Conservation (phyloP, 2,113 vertebrate species). For the Eretmochelys imbricata region DNA sequence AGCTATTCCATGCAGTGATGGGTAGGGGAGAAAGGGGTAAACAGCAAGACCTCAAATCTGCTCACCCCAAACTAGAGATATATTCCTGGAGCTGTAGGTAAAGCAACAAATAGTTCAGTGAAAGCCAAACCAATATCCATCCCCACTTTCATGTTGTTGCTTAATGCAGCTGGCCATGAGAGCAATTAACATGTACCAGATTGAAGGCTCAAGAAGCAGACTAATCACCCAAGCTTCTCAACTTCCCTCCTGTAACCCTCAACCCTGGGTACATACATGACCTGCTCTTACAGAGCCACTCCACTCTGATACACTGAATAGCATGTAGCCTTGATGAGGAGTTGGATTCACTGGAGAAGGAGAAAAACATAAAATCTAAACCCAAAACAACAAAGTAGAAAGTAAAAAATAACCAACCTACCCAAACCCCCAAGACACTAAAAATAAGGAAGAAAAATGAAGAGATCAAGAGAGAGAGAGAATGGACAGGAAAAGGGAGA, state of each 20-base stretch:
- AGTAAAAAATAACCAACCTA: neutral
- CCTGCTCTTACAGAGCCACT: neutral
- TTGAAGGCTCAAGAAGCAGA: neutral
- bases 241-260: neutral
- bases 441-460: neutral
- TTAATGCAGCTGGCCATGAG: neutral
- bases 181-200: neutral
- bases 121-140: neutral
- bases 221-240: neutral
- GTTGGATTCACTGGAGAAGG: neutral
- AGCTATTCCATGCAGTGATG: neutral
- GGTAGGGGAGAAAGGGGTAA: neutral
- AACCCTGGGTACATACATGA: neutral
- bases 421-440: neutral
- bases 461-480: neutral
- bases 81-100: neutral
- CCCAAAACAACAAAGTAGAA: neutral
- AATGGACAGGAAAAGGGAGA: neutral
- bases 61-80: neutral
- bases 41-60: neutral
- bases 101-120: neutral
- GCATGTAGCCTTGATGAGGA: neutral
- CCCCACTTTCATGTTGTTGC: neutral
- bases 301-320: neutral
- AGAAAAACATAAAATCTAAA: neutral